Evolutionary conservation across 2,113 vertebrate genomes (phyloP), one percentile per base, ranked within the genome.

Genomic region (Gulo gulo): DNA sequence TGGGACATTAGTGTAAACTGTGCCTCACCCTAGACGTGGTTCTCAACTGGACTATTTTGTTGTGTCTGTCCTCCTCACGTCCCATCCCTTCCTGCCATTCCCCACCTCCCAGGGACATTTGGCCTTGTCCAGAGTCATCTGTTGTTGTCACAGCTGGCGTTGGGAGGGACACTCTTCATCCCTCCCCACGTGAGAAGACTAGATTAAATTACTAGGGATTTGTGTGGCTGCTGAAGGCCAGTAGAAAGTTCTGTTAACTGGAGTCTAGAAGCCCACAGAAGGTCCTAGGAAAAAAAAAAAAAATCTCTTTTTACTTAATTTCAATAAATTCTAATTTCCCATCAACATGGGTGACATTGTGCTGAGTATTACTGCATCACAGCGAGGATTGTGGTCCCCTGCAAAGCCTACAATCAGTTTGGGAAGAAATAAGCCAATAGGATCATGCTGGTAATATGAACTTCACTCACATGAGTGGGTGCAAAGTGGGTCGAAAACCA

Each of bases 31-130:
- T 73, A 36, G 18, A 3, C 12, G 23, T 50, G 26, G 14, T 78
- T 93, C 36, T 93, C 61, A 78, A 7, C 73, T 78, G 16, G 2
- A 6, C 34, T 12, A 50, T 45, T 52, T 61, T 85, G 5, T 34
- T 20, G 0, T 42, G 24, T 31, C 18, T 6, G 45, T 3, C 6
- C 2, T 1, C 21, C 10, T 14, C 57, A 14, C 3, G 26, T 4
- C 2, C 12, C 31, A 39, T 0, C 3, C 10, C 20, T 21, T 1
- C 42, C 10, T 94, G 65, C 34, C 24, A 63, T 15, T 52, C 13
- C 42, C 65, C 15, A 50, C 23, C 42, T 55, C 69, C 88, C 34
- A 67, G 9, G 47, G 18, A 39, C 10, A 42, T 6, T 26, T 73
- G 45, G 31, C 21, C 23, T 52, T 73, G 23, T 85, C 55, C 88